phyloP scores from a whole-genome alignment of 2,797 vertebrate genomes.

The Eremophila alpestris region DNA sequence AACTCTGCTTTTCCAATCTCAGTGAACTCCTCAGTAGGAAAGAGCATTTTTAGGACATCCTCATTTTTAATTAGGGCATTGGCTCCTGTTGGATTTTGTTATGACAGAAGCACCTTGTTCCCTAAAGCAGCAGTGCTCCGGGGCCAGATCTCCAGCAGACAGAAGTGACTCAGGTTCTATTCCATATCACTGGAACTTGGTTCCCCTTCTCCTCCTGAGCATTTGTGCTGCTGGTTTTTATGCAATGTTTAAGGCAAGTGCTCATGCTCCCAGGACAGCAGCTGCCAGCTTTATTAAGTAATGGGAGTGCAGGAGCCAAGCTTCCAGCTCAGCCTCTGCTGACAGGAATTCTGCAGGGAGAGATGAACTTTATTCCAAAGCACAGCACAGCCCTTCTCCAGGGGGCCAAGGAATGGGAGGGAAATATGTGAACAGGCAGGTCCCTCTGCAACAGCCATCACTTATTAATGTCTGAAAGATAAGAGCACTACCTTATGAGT shows the following conservation, averaged over 20 bases:
- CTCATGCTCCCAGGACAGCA: not conserved
- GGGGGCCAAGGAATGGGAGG: not conserved
- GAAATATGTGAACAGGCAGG: not conserved
- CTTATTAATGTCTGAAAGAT: not conserved
- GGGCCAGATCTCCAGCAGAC: not conserved
- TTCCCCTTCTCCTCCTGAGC: not conserved
- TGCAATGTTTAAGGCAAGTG: slow-evolving; percentile 30
- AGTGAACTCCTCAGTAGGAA: slow-evolving; percentile 7
- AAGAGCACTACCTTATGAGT: not conserved
- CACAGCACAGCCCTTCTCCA: not conserved
- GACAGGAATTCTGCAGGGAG: not conserved
- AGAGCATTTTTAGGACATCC: not conserved
- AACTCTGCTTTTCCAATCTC: slow-evolving; percentile 28
- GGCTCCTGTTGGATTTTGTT: not conserved
- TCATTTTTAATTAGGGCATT: slow-evolving; percentile 6
- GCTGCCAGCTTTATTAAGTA: slow-evolving; percentile 24
- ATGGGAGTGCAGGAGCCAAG: not conserved
- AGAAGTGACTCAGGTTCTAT: not conserved
- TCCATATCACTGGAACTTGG: rapidly evolving
- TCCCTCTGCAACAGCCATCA: not conserved
- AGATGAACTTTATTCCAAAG: not conserved
- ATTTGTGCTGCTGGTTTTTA: not conserved
- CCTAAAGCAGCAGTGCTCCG: not conserved
- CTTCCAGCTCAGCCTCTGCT: not conserved
- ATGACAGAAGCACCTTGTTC: not conserved